These are phyloP conservation scores for Echinarachnius parma DNA, from an alignment of 53 echinoderm and acorn worm genomes.

Conservation along the genomic window DNA sequence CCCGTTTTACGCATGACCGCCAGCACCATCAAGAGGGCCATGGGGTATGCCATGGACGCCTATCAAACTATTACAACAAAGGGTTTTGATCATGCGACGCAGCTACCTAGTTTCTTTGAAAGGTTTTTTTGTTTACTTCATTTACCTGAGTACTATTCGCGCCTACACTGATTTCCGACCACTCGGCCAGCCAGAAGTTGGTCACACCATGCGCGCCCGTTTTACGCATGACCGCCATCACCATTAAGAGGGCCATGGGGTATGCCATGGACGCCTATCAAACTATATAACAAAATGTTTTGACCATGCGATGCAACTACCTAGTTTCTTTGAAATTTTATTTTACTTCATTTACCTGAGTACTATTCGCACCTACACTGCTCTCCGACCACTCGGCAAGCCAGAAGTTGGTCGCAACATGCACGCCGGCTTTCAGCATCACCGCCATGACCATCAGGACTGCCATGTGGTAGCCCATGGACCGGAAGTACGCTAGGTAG, in stretches of 20 bases:
- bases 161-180: conserved; percentile 42
- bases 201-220: conserved; percentile 44
- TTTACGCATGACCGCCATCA: conserved; percentile 38
- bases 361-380: conserved; percentile 23
- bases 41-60: conserved; percentile 33
- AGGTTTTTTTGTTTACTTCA: too few relatives aligned
- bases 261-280: conserved; percentile 44
- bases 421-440: conserved; percentile 33
- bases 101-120: too few relatives aligned
- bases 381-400: conserved; percentile 57
- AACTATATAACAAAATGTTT: too few relatives aligned
- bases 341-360: too few relatives aligned
- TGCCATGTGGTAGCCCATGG: conserved; percentile 41
- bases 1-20: conserved; percentile 38
- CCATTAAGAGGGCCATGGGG: conserved; percentile 28
- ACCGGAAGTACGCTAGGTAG: conserved; percentile 50
- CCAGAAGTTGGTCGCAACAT: conserved; percentile 60
- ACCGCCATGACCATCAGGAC: conserved; percentile 39
- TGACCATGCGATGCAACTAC: too few relatives aligned
- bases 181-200: conserved; percentile 63
- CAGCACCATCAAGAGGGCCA: conserved; percentile 37
- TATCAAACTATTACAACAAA: too few relatives aligned
- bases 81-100: too few relatives aligned
- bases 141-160: conserved; percentile 24
- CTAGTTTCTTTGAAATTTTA: too few relatives aligned